Evolutionary conservation across 2,888 invertebrate species (phyloP).

Genomic region (Acanthacorydalis orientalis): DNA sequence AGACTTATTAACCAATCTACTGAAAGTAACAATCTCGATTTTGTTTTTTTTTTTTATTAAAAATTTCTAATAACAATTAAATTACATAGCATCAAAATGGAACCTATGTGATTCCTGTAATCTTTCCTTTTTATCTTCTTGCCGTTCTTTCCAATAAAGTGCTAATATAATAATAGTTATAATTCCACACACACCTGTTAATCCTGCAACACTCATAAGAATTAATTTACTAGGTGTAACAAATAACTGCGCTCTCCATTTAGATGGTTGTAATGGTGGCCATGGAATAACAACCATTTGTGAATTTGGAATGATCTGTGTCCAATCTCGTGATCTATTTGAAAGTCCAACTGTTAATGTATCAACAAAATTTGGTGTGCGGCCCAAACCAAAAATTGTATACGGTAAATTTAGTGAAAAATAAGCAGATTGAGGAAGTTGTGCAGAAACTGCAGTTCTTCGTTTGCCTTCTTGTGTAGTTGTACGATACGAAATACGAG

Average conservation of each 20-base stretch:
- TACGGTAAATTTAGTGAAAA: slow-evolving; percentile 89
- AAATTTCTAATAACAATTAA: background rate
- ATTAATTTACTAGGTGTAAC: slow-evolving; percentile 90
- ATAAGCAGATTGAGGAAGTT: slow-evolving; percentile 83
- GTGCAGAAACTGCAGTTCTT: slow-evolving; percentile 68
- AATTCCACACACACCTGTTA: slow-evolving; percentile 71
- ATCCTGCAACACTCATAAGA: slow-evolving; percentile 74
- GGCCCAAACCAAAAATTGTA: slow-evolving; percentile 90
- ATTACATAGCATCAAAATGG: slow-evolving; percentile 74
- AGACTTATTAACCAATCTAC: no score
- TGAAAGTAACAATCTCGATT: no score
- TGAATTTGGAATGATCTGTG: slow-evolving; percentile 92
- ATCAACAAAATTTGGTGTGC: slow-evolving; percentile 96
- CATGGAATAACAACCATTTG: slow-evolving; percentile 91
- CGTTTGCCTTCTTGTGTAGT: slow-evolving; percentile 74
- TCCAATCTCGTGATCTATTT: slow-evolving; percentile 58
- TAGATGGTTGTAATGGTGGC: slow-evolving; percentile 54
- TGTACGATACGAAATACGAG: slow-evolving; percentile 70
- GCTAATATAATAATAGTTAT: slow-evolving; percentile 72
- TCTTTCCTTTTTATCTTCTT: slow-evolving; percentile 63
- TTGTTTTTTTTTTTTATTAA: no score
- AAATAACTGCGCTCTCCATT: slow-evolving; percentile 84
- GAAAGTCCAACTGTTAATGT: slow-evolving; percentile 63
- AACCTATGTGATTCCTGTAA: slow-evolving; percentile 67
- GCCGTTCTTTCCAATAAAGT: slow-evolving; percentile 79